phyloP scores from a whole-genome alignment of 1,140 invertebrate species.

The Alviniconcha marisindica region DNA sequence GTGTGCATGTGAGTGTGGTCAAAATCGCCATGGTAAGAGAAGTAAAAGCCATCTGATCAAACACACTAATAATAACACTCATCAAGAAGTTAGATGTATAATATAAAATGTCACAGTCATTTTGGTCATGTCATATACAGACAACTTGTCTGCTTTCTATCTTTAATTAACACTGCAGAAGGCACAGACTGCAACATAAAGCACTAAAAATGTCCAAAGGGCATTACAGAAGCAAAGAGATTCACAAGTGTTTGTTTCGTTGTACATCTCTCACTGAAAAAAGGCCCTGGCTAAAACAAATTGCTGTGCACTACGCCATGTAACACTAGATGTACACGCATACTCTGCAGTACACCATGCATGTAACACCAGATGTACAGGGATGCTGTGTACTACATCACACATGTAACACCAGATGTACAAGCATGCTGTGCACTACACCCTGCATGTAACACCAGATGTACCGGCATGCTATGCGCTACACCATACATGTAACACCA shows the following conservation, averaged over 20 bases:
- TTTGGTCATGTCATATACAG: slow-evolving; percentile 11
- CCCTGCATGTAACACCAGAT: too few relatives aligned
- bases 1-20: background rate
- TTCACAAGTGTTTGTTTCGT: background rate
- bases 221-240: slow-evolving; percentile 40
- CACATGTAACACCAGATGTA: too few relatives aligned
- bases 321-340: too few relatives aligned
- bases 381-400: slow-evolving; percentile 90
- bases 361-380: slow-evolving; percentile 93
- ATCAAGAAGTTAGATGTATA: background rate
- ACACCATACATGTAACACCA: slow-evolving; percentile 88
- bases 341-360: slow-evolving; percentile 80
- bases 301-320: background rate
- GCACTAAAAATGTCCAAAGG: slow-evolving; percentile 48
- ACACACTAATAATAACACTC: too few relatives aligned
- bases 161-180: slow-evolving; percentile 27
- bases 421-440: background rate
- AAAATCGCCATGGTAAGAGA: too few relatives aligned
- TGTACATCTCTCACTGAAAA: too few relatives aligned
- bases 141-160: slow-evolving; percentile 21
- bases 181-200: too few relatives aligned
- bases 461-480: background rate
- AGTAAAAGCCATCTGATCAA: too few relatives aligned
- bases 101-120: too few relatives aligned
- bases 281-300: too few relatives aligned